Evolutionary conservation across 2,888 invertebrate genomes (phyloP).

Genomic region (Toxonevra muliebris): DNA sequence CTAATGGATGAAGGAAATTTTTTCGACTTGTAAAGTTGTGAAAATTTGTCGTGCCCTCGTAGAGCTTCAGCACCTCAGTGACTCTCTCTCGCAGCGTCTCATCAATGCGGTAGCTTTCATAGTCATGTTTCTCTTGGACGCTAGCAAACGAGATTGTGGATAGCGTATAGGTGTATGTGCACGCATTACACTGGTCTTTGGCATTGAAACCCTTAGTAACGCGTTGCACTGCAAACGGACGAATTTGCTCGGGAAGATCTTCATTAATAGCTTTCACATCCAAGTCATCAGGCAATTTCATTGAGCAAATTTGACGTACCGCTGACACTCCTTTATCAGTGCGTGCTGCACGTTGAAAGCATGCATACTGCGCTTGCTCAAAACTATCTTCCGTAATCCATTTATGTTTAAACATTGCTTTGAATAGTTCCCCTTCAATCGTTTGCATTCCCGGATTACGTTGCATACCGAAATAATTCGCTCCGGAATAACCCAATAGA

Average conservation of each 20-base stretch:
- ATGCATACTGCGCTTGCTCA: conserved; percentile 79
- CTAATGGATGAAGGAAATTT: conserved; percentile 83
- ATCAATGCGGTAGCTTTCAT: conserved; percentile 72
- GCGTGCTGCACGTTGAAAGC: conserved; percentile 94
- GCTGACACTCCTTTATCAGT: conserved; percentile 99
- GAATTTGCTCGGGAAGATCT: conserved; percentile 83
- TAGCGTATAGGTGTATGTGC: conserved; percentile 93
- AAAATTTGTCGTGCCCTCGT: conserved; percentile 87
- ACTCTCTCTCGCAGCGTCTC: conserved; percentile 73
- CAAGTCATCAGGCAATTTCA: conserved; percentile 81
- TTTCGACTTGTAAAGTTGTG: conserved; percentile 97
- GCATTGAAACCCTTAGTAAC: conserved; percentile 95
- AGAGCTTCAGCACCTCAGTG: conserved; percentile 75
- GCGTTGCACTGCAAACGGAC: conserved; percentile 82
- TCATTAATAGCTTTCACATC: conserved; percentile 78
- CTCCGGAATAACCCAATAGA: conserved; percentile 90
- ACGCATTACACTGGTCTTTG: conserved; percentile 88
- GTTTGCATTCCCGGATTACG: conserved; percentile 88
- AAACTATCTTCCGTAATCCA: conserved; percentile 84
- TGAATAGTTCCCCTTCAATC: conserved; percentile 90
- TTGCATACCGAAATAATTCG: conserved; percentile 96
- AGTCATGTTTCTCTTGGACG: conserved; percentile 65
- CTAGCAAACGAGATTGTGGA: conserved; percentile 89
- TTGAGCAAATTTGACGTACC: conserved; percentile 88
- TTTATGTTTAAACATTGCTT: conserved; percentile 80